These are phyloP conservation scores for Acrocephalus arundinaceus DNA, from an alignment of 2,113 vertebrate species.

Conservation along the genomic window DNA sequence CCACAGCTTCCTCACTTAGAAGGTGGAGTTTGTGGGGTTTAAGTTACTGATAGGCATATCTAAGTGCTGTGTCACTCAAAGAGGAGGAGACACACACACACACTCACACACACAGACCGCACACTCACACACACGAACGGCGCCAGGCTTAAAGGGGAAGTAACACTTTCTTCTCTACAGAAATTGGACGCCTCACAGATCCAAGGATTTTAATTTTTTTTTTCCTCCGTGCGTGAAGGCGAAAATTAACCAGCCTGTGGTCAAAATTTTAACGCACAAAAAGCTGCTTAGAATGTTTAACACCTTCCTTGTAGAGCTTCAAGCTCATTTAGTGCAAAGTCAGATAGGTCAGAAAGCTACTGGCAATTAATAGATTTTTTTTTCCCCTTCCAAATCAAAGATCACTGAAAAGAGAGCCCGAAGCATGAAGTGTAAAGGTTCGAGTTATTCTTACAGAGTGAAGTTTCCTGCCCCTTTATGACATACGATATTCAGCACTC, in stretches of 20 bases:
- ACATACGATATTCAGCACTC: not conserved
- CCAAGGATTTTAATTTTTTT: not conserved
- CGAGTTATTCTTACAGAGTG: not conserved
- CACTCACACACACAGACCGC: not conserved
- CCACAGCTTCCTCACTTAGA: conserved; percentile 83
- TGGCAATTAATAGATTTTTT: not conserved
- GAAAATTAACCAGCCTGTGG: not conserved
- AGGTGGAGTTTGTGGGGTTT: conserved; percentile 84
- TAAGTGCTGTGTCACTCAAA: conserved; percentile 80
- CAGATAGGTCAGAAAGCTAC: not conserved
- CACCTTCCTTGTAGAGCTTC: not conserved
- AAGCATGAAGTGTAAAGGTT: not conserved
- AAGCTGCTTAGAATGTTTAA: not conserved
- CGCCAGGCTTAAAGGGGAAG: conserved; percentile 83
- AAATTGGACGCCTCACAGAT: not conserved
- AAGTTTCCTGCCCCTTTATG: not conserved
- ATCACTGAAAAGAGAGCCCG: not conserved
- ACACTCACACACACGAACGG: conserved; percentile 25
- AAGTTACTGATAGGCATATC: conserved; percentile 86
- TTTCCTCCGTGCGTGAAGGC: not conserved
- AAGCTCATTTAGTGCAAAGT: not conserved
- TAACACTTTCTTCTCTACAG: conserved; percentile 22
- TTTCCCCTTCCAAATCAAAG: not conserved
- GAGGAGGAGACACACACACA: conserved; percentile 81
- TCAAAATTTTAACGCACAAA: not conserved